Percentiles rank a stretch among this genome's conserved stretches.
Conservation (phyloP, 1,140 invertebrate genomes). For the Eumaeus atala region DNA sequence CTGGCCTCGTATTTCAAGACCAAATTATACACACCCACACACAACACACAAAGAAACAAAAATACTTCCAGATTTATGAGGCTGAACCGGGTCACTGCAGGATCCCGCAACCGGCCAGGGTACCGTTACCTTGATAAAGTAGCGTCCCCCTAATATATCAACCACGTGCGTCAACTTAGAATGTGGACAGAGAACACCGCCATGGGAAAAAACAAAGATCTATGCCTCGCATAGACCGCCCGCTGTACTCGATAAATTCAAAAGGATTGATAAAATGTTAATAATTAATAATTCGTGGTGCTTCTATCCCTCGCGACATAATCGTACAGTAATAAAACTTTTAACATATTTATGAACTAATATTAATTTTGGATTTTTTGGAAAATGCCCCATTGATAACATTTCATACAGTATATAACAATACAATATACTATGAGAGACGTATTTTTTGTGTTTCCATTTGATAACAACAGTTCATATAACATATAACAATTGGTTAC, state of each 20-base stretch:
- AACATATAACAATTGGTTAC: no score
- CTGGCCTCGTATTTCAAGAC: neutral
- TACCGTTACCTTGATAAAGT: conserved; percentile 9
- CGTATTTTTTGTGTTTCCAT: no score
- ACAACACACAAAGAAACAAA: neutral
- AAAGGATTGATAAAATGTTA: neutral
- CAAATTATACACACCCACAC: neutral
- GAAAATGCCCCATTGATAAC: no score
- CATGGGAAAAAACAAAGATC: neutral
- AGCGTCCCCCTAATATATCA: neutral
- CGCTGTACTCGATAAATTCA: neutral
- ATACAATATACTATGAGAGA: no score
- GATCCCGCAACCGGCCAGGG: neutral
- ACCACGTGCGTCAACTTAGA: neutral
- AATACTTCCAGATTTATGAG: conserved; percentile 1
- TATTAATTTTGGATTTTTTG: no score
- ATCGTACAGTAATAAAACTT: conserved; percentile 1
- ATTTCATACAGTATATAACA: no score
- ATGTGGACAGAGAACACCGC: neutral
- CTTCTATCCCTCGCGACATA: neutral
- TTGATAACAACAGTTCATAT: no score
- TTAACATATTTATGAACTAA: neutral
- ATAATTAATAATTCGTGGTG: neutral
- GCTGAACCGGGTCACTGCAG: neutral
- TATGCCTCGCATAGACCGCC: neutral